Conservation (phyloP, 2,797 vertebrate genomes). For the Thunnus albacares region DNA sequence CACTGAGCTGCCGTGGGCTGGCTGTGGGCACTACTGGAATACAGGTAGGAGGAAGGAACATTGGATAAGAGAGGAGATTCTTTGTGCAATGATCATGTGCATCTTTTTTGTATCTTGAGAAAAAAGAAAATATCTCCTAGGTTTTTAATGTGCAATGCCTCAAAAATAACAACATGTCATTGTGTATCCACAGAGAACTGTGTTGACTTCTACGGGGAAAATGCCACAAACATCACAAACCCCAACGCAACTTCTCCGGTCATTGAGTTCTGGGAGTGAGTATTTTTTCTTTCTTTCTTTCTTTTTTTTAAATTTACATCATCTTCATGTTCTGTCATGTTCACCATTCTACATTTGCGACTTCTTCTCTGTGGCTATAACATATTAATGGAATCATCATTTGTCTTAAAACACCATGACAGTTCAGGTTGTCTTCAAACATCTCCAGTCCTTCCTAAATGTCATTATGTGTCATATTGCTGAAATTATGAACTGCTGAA, state of each 20-base stretch:
- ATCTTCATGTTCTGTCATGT: not conserved
- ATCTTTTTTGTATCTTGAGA: not conserved
- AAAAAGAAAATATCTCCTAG: not conserved
- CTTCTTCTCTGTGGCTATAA: constrained; percentile 2
- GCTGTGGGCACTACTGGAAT: constrained; percentile 98
- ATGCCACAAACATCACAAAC: constrained; percentile 93
- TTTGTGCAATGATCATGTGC: not conserved
- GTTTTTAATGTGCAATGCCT: constrained; percentile 2
- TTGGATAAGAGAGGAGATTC: not conserved
- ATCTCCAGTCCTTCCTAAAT: not conserved
- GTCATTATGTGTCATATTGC: constrained; percentile 22
- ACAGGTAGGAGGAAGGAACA: constrained; percentile 87
- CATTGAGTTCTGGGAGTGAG: constrained; percentile 99
- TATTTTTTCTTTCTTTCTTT: constrained; percentile 66
- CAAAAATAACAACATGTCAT: not conserved
- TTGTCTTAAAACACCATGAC: not conserved
- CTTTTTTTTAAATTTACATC: not conserved
- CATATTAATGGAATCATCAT: constrained; percentile 29
- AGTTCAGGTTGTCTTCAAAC: constrained; percentile 15
- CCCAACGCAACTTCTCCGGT: constrained; percentile 96
- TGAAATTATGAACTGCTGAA: constrained; percentile 38
- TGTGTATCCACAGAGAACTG: constrained; percentile 90
- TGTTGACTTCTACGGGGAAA: constrained; percentile 95
- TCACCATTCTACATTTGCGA: not conserved
- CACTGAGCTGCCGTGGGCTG: constrained; percentile 97